These are phyloP conservation scores for Cromileptes altivelis DNA, from an alignment of 2,113 vertebrate genomes.

Conservation along the genomic window DNA sequence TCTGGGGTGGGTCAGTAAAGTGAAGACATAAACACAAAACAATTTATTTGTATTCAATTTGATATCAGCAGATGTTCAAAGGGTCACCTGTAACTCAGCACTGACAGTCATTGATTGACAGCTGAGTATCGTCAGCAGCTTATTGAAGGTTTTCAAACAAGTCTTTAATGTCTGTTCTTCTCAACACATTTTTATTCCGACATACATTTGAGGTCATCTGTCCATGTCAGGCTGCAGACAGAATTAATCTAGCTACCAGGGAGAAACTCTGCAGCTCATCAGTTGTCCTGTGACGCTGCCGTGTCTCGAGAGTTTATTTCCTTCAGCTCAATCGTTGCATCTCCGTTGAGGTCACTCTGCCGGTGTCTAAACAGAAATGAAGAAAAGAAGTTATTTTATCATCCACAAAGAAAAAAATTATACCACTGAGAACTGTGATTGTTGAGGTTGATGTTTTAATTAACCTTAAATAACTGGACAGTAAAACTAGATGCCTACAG, in stretches of 20 bases:
- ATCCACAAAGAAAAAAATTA: too few species aligned
- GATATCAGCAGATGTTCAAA: neutral
- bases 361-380: slow-evolving; percentile 39
- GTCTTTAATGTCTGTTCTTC: neutral
- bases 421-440: too few species aligned
- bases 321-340: slow-evolving; percentile 16
- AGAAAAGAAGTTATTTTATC: neutral
- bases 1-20: too few species aligned
- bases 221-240: neutral
- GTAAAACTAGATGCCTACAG: too few species aligned
- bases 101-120: neutral
- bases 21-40: too few species aligned
- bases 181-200: neutral
- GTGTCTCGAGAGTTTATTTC: neutral
- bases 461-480: too few species aligned
- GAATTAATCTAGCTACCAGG: neutral
- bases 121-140: slow-evolving; percentile 1
- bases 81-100: neutral
- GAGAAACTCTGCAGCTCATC: neutral
- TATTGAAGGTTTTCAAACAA: neutral
- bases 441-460: too few species aligned
- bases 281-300: neutral
- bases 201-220: neutral
- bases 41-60: neutral
- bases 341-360: neutral